Base-by-base conservation (phyloP, 2,797 vertebrate genomes). In the Bovichtus variegatus region DNA sequence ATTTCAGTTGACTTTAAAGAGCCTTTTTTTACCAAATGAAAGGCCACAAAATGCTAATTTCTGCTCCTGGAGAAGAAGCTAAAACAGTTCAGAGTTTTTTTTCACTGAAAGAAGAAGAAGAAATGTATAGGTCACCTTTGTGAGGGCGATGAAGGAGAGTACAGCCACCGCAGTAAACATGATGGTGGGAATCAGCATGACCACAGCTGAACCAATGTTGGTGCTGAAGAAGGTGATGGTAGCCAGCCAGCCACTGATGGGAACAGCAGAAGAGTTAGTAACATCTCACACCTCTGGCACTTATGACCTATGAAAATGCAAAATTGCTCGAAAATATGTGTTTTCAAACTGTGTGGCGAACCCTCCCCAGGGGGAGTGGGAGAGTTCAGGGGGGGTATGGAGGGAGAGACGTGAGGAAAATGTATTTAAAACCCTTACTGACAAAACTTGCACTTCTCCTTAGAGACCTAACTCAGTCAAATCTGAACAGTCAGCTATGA, bases 141-240 rank as follows among this genome's bases (percentile, higher is more conserved):
- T 96, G 80, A 99, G 96, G 27, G 97, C 98, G 0, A 98, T 95
- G 94, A 97, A 97, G 83, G 97, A 99, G 77, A 99, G 96, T 55
- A 97, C 95, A 0, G 98, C 96, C 91, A 99, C 94, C 0, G 94
- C 97, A 0, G 98, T 99, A 87, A 99, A 99, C 96, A 99, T 97
- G 82, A 99, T 50, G 0, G 98, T 99, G 61, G 98, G 98, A 78
- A 99, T 98, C 86, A 99, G 94, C 98, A 99, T 99, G 71, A 99
- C 97, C 62, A 99, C 96, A 0, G 98, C 98, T 0, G 98, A 96
- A 78, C 97, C 98, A 2, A 98, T 83, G 5, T 98, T 99, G 80
- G 97, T 99, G 90, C 97, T 97, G 2, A 99, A 98, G 95, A 99
- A 99, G 76, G 96, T 96, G 90, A 99, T 97, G 0, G 98, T 97